These are phyloP conservation scores for Aphelinus atriplicis DNA, from an alignment of 1,140 invertebrate genomes.

Conservation along the genomic window DNA sequence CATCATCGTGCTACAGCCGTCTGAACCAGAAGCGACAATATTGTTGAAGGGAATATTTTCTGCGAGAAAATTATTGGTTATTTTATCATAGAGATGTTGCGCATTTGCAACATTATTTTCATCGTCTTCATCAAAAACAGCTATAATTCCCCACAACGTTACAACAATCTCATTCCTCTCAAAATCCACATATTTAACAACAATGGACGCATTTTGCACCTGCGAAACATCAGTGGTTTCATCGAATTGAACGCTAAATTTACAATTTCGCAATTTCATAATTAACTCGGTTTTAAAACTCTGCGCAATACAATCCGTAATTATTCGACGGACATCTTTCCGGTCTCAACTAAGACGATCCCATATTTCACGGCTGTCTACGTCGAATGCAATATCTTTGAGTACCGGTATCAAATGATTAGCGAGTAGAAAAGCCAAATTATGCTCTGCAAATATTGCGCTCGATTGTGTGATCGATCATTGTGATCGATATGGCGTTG, in stretches of 20 bases:
- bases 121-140: neutral
- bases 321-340: neutral
- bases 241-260: slow-evolving; percentile 28
- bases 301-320: neutral
- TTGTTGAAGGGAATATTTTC: slow-evolving; percentile 44
- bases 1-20: slow-evolving; percentile 58
- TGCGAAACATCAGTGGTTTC: slow-evolving; percentile 31
- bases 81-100: neutral
- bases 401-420: slow-evolving; percentile 22
- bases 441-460: slow-evolving; percentile 13
- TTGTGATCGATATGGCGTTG: neutral
- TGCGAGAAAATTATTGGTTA: neutral
- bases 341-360: neutral
- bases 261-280: neutral
- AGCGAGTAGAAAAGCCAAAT: slow-evolving; percentile 9
- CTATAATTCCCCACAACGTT: neutral
- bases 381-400: neutral
- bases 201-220: slow-evolving; percentile 36
- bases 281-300: neutral
- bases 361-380: slow-evolving; percentile 2
- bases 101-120: neutral
- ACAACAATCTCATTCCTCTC: neutral
- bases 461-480: neutral
- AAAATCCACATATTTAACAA: slow-evolving; percentile 3
- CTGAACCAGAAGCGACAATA: slow-evolving; percentile 53